A percentile compares a stretch with the other conserved stretches of the same genome.
phyloP scores from a whole-genome alignment of 1,140 invertebrate species.

The Carcinoscorpius rotundicauda region DNA sequence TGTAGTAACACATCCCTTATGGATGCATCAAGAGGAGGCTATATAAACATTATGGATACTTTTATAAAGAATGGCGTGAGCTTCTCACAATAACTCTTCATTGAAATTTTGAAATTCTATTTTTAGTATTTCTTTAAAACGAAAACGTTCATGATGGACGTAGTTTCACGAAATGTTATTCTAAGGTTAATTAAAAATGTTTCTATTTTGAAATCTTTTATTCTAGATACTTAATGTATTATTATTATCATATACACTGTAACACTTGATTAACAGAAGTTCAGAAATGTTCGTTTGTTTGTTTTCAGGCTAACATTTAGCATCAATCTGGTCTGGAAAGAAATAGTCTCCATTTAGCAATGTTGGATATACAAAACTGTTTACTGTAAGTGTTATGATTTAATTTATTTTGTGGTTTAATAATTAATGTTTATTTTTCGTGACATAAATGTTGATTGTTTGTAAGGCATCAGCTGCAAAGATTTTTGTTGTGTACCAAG shows the following conservation, averaged over 20 bases:
- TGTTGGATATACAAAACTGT: slow-evolving; percentile 38
- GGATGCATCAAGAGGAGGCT: slow-evolving; percentile 44
- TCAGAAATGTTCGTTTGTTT: not conserved
- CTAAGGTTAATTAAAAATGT: not conserved
- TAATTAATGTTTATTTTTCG: slow-evolving; percentile 29
- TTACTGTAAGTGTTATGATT: slow-evolving; percentile 21
- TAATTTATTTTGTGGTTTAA: too few relatives aligned
- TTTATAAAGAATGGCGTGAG: slow-evolving; percentile 31
- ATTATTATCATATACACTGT: too few relatives aligned
- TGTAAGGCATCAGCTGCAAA: slow-evolving; percentile 29
- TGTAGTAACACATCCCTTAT: slow-evolving; percentile 50
- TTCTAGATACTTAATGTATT: too few relatives aligned
- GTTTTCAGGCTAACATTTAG: slow-evolving; percentile 21
- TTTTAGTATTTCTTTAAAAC: not conserved
- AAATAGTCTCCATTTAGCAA: slow-evolving; percentile 45
- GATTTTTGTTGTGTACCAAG: too few relatives aligned
- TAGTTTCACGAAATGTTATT: not conserved
- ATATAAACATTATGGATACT: slow-evolving; percentile 34
- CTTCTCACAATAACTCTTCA: slow-evolving; percentile 1
- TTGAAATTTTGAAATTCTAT: not conserved
- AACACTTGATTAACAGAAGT: too few relatives aligned
- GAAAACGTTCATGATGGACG: not conserved
- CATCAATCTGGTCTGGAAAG: slow-evolving; percentile 36
- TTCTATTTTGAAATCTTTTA: not conserved
- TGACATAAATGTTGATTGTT: slow-evolving; percentile 32